Evolutionary conservation across 2,113 vertebrate genomes (phyloP).

Genomic region (Thinocorus orbignyianus): DNA sequence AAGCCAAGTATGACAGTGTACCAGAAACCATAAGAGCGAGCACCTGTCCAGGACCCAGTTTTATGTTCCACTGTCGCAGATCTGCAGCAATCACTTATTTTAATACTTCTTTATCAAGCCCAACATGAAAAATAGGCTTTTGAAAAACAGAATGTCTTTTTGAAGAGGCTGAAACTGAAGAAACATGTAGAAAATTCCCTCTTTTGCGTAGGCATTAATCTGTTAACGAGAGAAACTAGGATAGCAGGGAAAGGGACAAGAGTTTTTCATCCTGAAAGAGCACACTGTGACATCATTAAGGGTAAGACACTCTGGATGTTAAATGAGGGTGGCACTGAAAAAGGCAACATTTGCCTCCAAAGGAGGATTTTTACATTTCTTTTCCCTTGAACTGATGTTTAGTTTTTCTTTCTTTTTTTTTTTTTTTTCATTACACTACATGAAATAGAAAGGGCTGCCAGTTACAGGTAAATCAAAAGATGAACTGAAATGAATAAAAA

Average conservation of each 20-base stretch:
- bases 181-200: not conserved
- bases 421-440: not conserved
- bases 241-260: not conserved
- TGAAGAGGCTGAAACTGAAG: not conserved
- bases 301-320: not conserved
- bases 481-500: not conserved
- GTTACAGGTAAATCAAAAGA: not conserved
- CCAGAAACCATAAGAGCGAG: not conserved
- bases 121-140: not conserved
- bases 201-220: not conserved
- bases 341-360: not conserved
- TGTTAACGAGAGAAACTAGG: not conserved
- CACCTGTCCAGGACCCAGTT: fast-evolving
- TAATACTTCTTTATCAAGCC: not conserved
- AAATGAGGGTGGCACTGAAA: not conserved
- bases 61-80: not conserved
- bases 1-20: not conserved
- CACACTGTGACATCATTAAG: not conserved
- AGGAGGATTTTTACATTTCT: not conserved
- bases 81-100: not conserved
- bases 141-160: not conserved
- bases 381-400: not conserved
- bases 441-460: not conserved
- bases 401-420: too few species aligned
- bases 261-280: not conserved